Evolutionary conservation across 2,113 vertebrate genomes (phyloP).

Genomic region (Lycaon pictus): DNA sequence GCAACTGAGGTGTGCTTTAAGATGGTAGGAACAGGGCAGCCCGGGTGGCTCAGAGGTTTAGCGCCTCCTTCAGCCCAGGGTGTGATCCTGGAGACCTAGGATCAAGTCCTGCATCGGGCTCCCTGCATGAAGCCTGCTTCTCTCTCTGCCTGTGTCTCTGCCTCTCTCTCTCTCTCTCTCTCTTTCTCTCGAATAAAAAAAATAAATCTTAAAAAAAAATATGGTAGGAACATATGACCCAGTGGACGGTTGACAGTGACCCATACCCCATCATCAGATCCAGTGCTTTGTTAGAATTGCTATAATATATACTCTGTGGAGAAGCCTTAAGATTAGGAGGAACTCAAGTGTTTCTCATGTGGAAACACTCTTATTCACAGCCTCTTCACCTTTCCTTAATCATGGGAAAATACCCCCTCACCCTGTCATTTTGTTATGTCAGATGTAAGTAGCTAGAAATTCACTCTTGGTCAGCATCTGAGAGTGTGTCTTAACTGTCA

Average conservation of each 20-base stretch:
- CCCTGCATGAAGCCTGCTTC: too few species aligned
- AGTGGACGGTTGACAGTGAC: background rate
- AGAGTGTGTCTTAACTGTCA: background rate
- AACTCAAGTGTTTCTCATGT: background rate
- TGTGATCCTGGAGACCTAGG: too few species aligned
- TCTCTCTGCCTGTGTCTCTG: too few species aligned
- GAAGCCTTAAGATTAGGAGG: background rate
- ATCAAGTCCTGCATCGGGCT: too few species aligned
- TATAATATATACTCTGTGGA: background rate
- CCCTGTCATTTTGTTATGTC: background rate
- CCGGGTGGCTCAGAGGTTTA: too few species aligned
- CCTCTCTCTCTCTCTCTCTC: too few species aligned
- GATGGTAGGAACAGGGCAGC: background rate
- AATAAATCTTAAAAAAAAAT: too few species aligned
- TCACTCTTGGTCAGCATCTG: background rate
- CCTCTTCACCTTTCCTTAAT: background rate
- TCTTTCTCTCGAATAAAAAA: too few species aligned
- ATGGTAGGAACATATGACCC: background rate
- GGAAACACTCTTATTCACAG: background rate
- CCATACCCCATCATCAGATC: background rate
- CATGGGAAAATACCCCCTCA: background rate
- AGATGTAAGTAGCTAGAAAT: slow-evolving; percentile 10
- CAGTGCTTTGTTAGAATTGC: background rate
- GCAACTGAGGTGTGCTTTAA: background rate
- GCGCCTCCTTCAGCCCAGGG: too few species aligned